Evolutionary conservation across 2,113 vertebrate species (phyloP).

Genomic region (Vulpes lagopus): DNA sequence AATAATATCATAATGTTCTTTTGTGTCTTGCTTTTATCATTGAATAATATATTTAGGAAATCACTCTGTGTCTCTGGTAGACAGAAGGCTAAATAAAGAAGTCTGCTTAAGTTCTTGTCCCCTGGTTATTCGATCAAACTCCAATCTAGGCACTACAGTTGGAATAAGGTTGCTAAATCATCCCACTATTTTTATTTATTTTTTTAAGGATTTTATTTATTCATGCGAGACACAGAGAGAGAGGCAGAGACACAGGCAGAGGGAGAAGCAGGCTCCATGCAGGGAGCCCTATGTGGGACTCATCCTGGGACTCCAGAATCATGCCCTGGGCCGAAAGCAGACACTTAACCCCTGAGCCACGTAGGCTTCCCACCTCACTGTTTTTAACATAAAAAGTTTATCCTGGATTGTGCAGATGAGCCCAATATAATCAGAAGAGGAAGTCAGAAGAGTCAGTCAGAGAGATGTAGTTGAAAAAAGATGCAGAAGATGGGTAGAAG

Average conservation of each 20-base stretch:
- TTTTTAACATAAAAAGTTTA: neutral
- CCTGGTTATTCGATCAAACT: neutral
- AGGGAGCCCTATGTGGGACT: no score
- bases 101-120: neutral
- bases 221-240: no score
- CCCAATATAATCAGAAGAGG: neutral
- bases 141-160: neutral
- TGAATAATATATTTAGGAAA: neutral
- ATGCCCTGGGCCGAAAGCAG: no score
- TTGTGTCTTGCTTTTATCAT: neutral
- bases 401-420: neutral
- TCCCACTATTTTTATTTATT: neutral
- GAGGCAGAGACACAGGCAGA: no score
- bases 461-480: neutral
- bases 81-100: neutral
- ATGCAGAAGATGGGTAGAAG: neutral
- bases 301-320: no score
- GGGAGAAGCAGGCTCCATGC: no score
- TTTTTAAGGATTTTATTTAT: no score
- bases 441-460: neutral
- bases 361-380: neutral
- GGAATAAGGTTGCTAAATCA: neutral
- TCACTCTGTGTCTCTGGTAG: neutral
- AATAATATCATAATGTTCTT: neutral
- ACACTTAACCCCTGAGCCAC: no score